phyloP scores from a whole-genome alignment of 2,113 vertebrate species.

The Hypanus sabinus region DNA sequence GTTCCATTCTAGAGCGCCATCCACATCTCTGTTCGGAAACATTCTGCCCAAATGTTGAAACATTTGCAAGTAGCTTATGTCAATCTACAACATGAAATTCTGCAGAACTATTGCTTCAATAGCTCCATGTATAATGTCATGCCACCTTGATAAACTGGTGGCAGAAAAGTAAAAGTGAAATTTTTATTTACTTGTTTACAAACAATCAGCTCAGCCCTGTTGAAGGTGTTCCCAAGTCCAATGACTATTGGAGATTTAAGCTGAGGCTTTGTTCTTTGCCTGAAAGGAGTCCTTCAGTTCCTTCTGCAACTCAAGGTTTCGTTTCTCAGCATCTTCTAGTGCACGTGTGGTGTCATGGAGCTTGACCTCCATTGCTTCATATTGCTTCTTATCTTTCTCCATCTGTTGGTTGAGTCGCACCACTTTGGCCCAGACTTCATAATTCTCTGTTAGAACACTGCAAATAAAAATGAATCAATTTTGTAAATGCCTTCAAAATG shows the following conservation, averaged over 20 bases:
- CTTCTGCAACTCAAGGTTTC: slow-evolving; percentile 62
- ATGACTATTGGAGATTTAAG: slow-evolving; percentile 43
- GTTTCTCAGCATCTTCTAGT: slow-evolving; percentile 62
- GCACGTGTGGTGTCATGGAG: slow-evolving; percentile 54
- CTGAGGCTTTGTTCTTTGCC: slow-evolving; percentile 1
- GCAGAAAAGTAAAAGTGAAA: slow-evolving; percentile 16
- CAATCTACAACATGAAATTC: no score
- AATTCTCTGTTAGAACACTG: slow-evolving; percentile 78
- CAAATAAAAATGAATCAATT: slow-evolving; percentile 17
- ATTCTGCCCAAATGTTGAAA: no score
- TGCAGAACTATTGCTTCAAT: background rate
- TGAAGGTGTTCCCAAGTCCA: background rate
- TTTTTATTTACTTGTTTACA: slow-evolving; percentile 39
- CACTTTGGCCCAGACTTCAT: slow-evolving; percentile 69
- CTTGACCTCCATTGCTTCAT: slow-evolving; percentile 61
- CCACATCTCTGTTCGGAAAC: no score
- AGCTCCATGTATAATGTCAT: background rate
- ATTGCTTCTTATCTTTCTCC: slow-evolving; percentile 61
- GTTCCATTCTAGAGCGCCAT: no score
- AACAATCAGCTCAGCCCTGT: background rate
- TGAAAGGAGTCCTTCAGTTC: slow-evolving; percentile 61
- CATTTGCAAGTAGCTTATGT: background rate
- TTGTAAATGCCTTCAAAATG: background rate
- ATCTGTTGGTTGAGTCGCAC: slow-evolving; percentile 67
- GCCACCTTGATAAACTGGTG: background rate